phyloP scores from a whole-genome alignment of 30 jellyfish, hydroid and myxozoan species.

The Cassiopea xamachana region DNA sequence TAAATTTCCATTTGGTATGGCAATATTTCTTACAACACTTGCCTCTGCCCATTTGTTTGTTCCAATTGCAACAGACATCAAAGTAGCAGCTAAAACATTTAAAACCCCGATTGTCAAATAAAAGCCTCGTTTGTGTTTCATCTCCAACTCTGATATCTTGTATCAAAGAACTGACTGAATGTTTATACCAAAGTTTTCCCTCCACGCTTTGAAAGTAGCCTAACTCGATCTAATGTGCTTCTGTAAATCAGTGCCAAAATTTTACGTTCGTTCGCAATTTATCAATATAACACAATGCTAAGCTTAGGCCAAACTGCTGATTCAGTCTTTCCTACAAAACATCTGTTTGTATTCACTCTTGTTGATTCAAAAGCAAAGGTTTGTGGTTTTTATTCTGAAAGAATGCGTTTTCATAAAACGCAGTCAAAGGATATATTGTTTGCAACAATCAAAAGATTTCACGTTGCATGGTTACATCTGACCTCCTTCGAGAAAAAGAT shows the following conservation, averaged over 20 bases:
- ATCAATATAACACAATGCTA: too few relatives aligned
- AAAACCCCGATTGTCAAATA: slow-evolving; percentile 22
- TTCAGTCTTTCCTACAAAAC: background rate
- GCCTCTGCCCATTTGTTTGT: slow-evolving; percentile 73
- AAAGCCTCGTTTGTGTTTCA: slow-evolving; percentile 49
- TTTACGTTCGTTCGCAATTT: too few relatives aligned
- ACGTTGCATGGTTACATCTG: background rate
- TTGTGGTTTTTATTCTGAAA: background rate
- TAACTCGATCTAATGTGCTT: too few relatives aligned
- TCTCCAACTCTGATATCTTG: background rate
- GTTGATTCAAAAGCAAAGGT: background rate
- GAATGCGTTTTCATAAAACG: background rate
- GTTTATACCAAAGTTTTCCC: too few relatives aligned
- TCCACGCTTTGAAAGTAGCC: too few relatives aligned
- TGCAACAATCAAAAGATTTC: background rate
- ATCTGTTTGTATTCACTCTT: background rate
- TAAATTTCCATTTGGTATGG: background rate
- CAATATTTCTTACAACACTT: slow-evolving; percentile 31
- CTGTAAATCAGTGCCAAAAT: too few relatives aligned
- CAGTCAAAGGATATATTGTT: background rate
- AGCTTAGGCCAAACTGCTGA: too few relatives aligned
- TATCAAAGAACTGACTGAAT: too few relatives aligned
- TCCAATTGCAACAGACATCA: slow-evolving; percentile 57
- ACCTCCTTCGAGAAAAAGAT: background rate
- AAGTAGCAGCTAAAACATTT: slow-evolving; percentile 13